Base-by-base conservation (phyloP, 2,888 invertebrate genomes). In the Oasisia sp. region DNA sequence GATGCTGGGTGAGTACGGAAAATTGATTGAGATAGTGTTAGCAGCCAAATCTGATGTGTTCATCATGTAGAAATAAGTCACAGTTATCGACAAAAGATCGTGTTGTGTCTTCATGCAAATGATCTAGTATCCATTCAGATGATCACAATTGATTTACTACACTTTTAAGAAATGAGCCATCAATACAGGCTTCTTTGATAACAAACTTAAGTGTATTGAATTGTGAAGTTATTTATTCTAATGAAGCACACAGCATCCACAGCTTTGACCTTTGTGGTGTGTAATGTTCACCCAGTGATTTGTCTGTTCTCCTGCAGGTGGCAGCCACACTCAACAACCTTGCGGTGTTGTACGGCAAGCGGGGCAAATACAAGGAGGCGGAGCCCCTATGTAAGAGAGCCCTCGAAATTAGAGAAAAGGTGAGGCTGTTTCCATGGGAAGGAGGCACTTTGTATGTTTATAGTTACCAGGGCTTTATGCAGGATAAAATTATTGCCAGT, bases 281-380 rank as follows among this genome's bases (percentile, higher is more conserved):
- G 19, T 19, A 4, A n/a, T 74, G 74, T 74, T 74, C 74, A 27
- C 56, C 91, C 38, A 14, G 1, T 50, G 14, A 50, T 50, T 5
- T 38, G 38, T 38, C 38, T 38, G 4, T 38, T 38, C 38, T 38
- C 91, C 38, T 91, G 14, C 50, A 97, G 97, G 97, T 99, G 74
- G 99, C 99, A n/a, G 99, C 99, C 91, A 99, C 99, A 1, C 97
- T 99, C 94, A 99, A 99, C 97, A 99, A 99, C 97, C 97, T 99
- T 94, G 99, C 99, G 93, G 99, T 99, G 92, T 97, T 99, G 91
- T 99, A 99, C 96, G 99, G 99, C 19, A 99, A 99, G 96, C 97
- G 99, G 95, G 99, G 99, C 95, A 96, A 96, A 94, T 96, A 96
- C 94, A 99, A 98, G 96, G 99, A 99, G 95, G 99, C 99, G 0